Conservation (phyloP, 2,888 invertebrate species). For the Mythimna ferrago region DNA sequence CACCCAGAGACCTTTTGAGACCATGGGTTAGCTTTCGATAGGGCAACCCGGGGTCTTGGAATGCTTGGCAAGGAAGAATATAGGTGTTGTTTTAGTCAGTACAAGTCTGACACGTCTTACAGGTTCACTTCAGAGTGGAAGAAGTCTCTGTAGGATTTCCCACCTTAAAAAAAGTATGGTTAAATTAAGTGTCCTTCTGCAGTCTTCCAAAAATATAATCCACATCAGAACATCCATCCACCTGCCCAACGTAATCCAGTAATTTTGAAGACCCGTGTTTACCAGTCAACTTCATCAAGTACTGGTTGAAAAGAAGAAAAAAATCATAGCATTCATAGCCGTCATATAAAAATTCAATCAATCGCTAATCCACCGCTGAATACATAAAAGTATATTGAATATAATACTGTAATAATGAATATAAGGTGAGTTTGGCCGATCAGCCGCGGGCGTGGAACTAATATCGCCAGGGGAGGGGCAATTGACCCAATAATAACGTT, state of each 20-base stretch:
- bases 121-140: too few relatives aligned
- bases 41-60: too few relatives aligned
- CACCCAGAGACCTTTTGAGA: too few relatives aligned
- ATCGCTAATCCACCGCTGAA: slow-evolving; percentile 55
- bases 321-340: slow-evolving; percentile 36
- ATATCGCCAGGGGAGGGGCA: slow-evolving; percentile 72
- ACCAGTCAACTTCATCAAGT: slow-evolving; percentile 25
- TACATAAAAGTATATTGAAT: slow-evolving; percentile 65
- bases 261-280: slow-evolving; percentile 30
- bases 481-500: slow-evolving; percentile 82
- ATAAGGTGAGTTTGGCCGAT: slow-evolving; percentile 63
- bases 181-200: not conserved
- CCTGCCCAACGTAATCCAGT: slow-evolving; percentile 11
- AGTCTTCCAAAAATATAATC: not conserved
- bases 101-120: too few relatives aligned
- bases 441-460: slow-evolving; percentile 65
- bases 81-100: too few relatives aligned
- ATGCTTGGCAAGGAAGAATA: too few relatives aligned
- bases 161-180: too few relatives aligned
- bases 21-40: too few relatives aligned
- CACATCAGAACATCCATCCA: not conserved
- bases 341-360: slow-evolving; percentile 60
- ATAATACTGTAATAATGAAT: slow-evolving; percentile 67
- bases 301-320: slow-evolving; percentile 33
- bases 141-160: too few relatives aligned